These are phyloP conservation scores for Busseola fusca DNA, from an alignment of 2,888 invertebrate species.

Conservation along the genomic window DNA sequence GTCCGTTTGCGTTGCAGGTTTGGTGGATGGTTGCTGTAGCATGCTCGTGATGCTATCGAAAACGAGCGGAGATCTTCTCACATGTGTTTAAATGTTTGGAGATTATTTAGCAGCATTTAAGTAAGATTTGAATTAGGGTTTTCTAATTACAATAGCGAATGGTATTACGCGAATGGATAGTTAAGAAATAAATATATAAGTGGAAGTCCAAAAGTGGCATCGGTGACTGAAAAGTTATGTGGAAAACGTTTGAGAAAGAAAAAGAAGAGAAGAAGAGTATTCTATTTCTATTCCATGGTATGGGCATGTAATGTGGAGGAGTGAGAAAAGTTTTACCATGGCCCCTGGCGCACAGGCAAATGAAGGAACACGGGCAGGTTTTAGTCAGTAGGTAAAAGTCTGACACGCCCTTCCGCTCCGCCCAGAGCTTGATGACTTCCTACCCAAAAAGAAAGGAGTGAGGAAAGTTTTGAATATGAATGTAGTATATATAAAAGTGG, in stretches of 20 bases:
- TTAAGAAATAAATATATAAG: background rate
- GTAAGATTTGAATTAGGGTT: background rate
- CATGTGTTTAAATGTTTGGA: slow-evolving; percentile 22
- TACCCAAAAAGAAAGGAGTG: too few relatives aligned
- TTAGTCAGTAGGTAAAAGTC: too few relatives aligned
- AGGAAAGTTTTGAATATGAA: background rate
- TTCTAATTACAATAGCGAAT: background rate
- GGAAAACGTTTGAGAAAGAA: background rate
- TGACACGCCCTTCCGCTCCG: too few relatives aligned
- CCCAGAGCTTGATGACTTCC: too few relatives aligned
- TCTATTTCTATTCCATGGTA: background rate
- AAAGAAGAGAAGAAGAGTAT: too few relatives aligned
- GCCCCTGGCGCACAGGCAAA: too few relatives aligned
- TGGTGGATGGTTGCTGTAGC: slow-evolving; percentile 27
- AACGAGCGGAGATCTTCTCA: slow-evolving; percentile 30
- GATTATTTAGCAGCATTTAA: slow-evolving; percentile 2
- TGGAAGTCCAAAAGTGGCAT: background rate
- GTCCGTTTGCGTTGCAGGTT: slow-evolving; percentile 61
- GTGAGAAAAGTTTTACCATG: too few relatives aligned
- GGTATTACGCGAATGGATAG: background rate
- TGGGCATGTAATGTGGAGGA: background rate
- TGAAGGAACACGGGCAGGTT: too few relatives aligned
- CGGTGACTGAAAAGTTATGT: background rate
- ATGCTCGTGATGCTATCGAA: slow-evolving; percentile 29
- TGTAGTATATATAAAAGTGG: background rate